Base-by-base conservation (phyloP, 2,888 invertebrate genomes). In the Leptogaster cylindrica region DNA sequence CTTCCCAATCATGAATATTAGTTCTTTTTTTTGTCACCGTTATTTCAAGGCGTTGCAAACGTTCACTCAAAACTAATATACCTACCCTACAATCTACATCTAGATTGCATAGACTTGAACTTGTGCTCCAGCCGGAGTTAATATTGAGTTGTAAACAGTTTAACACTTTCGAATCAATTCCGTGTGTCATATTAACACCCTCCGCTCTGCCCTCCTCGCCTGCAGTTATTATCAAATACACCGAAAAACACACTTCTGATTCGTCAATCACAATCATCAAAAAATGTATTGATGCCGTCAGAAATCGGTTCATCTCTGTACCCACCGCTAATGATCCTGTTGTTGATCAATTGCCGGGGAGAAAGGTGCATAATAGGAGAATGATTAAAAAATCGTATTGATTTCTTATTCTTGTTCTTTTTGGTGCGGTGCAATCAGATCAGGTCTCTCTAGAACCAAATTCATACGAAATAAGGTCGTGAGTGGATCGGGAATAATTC, bases 291-390 rank as follows among this genome's bases (percentile, higher is more conserved):
- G 44, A 61, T 61, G 27, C 14, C 28, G 16, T 33, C 55, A 33
- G 8, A 33, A 36, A 33, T 33, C 55, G 51, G 27, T 65, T 51
- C 36, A 65, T 65, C n/a, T n/a, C 65, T 39, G 10, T 39, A 51
- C 25, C 27, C 31, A 23, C 25, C 36, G 36, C 65, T 65, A 65
- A 65, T 65, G 65, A 65, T 65, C 65, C 51, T 65, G 65, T 65
- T 65, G 51, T 50, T 65, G 36, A 65, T 65, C 64, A 36, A 36
- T 50, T 33, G 36, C 16, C 33, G 6, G 27, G 27, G 33, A 48
- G 33, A 64, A 64, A 48, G 48, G 33, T 31, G 18, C 18, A 48
- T n/a, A 64, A 64, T 25, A 48, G 50, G 16, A 33, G 33, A 25
- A 46, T 23, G 44, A 48, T 36, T 20, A 50, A 48, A 50, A 25